Base-by-base conservation (phyloP, 2,113 vertebrate species). In the Pygoscelis antarcticus region DNA sequence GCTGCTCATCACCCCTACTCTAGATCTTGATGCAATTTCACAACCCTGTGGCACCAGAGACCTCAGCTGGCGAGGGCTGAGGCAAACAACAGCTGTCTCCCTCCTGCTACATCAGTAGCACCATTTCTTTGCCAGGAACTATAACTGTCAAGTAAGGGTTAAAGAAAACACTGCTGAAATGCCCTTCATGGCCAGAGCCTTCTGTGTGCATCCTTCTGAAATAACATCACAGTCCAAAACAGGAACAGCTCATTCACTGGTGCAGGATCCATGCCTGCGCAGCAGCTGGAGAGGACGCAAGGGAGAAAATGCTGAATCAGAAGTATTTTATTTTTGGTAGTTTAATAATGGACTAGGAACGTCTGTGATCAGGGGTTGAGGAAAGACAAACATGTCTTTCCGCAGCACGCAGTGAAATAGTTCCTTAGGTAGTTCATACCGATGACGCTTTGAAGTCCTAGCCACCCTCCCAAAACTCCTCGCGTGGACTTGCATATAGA, bases 201-300 rank as follows among this genome's bases (percentile, higher is more conserved):
- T 87, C 77, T 84, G 57, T 34, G 27, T 61, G 82, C 82, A 85
- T 89, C 94, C 82, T 89, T 96, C 87, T 84, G 87, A 90, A 91
- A 96, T 94, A 96, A 83, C 90, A 91, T 94, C 95, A 91, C 34
- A 47, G 34, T 65, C 96, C 90, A 77, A 93, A 96, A 94, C 93
- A 95, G 93, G 87, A 96, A 94, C 84, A 90, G 74, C 68, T 95
- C 91, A 22, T 84, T 95, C 95, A 52, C 2, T 79, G 66, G 21
- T 72, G 74, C 66, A 65, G 81, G 27, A 83, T 85, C 84, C 49
- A 55, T 54, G 88, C 44, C 75, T 90, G 52, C 58, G 54, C 78
- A 93, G 82, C 93, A 94, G 90, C 95, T 91, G 83, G 57, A 84
- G 61, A 65, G 60, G 52, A 87, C 36, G 42, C 2, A 21, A 69